These are phyloP conservation scores for Pangasianodon gigas DNA, from an alignment of 2,113 vertebrate genomes.

Conservation along the genomic window DNA sequence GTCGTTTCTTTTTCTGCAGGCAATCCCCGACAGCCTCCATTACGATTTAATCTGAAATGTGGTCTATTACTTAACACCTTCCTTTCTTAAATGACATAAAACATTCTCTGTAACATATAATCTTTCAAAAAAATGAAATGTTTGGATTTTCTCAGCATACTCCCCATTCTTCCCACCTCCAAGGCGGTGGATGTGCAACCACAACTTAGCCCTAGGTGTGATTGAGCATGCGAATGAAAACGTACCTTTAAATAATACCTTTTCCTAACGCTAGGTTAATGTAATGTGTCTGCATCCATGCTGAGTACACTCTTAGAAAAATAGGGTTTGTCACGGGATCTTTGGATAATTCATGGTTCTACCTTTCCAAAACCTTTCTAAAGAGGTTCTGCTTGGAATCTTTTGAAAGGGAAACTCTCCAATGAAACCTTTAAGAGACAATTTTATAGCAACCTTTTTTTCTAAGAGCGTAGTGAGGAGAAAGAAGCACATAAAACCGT, in stretches of 20 bases:
- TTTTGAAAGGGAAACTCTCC: not conserved
- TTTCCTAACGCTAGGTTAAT: not conserved
- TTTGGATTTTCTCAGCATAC: not conserved
- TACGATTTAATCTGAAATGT: not conserved
- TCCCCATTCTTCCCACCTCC: not conserved
- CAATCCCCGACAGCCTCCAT: not conserved
- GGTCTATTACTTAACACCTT: not conserved
- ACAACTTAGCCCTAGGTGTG: not conserved
- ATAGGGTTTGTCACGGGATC: not conserved
- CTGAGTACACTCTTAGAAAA: not conserved
- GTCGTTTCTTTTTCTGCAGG: not conserved
- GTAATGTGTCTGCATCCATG: not conserved
- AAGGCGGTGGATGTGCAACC: not conserved
- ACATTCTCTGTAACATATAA: not conserved
- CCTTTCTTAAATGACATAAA: not conserved
- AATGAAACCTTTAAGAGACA: not conserved
- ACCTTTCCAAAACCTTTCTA: not conserved
- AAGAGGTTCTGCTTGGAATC: not conserved
- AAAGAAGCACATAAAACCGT: not conserved
- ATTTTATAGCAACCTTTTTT: not conserved
- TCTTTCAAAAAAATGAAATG: not conserved
- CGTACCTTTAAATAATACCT: not conserved
- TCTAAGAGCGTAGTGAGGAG: not conserved
- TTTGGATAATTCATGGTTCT: not conserved
- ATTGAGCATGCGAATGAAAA: not conserved